These are phyloP conservation scores for Ctenomys sociabilis DNA, from an alignment of 2,113 vertebrate species.

Conservation along the genomic window DNA sequence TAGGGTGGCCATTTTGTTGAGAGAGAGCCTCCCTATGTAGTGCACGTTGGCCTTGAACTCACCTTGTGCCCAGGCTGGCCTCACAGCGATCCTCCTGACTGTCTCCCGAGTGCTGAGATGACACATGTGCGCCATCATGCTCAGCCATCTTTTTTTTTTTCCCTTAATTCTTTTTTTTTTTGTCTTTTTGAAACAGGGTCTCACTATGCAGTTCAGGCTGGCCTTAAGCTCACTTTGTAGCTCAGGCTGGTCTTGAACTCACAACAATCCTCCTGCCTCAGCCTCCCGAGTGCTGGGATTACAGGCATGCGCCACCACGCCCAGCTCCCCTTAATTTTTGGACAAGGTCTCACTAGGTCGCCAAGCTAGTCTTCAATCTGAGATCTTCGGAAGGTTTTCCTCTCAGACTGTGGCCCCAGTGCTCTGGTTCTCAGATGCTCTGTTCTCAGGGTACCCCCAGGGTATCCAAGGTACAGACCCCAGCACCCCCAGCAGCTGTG, in stretches of 20 bases:
- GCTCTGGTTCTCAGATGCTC: no score
- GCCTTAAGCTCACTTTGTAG: not conserved
- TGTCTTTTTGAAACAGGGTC: not conserved
- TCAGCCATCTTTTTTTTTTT: not conserved
- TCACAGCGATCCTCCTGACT: not conserved
- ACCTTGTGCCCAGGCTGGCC: not conserved
- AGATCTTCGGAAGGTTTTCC: no score
- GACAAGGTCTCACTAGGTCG: not conserved
- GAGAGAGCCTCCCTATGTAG: not conserved
- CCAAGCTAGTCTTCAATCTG: not conserved
- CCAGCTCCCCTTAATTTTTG: not conserved
- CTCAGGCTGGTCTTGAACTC: not conserved
- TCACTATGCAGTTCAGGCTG: not conserved
- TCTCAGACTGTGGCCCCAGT: not conserved
- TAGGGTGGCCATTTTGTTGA: not conserved
- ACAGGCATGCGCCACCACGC: no score
- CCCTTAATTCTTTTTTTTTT: no score
- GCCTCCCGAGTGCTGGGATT: not conserved
- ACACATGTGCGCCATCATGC: no score
- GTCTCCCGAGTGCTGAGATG: not conserved
- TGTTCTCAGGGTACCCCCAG: not conserved
- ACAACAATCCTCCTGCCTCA: not conserved
- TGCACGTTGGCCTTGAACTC: not conserved
- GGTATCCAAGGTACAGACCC: not conserved
- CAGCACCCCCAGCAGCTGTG: accelerated